These are phyloP conservation scores for Rhingia campestris DNA, from an alignment of 2,888 invertebrate species.

Conservation along the genomic window DNA sequence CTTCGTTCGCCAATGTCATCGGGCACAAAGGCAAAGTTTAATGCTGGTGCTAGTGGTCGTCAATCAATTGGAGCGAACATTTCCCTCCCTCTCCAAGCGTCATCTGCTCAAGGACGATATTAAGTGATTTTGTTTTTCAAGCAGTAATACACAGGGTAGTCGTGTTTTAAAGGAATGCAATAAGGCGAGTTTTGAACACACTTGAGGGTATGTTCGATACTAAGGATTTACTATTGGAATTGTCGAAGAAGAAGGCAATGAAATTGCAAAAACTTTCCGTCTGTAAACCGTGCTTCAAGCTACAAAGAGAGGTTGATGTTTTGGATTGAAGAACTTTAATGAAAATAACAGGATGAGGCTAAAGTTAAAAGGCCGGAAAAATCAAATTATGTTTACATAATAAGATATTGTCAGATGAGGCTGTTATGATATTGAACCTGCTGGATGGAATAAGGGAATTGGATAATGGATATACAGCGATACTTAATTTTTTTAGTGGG, in stretches of 20 bases:
- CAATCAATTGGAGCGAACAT: constrained; percentile 69
- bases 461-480: not conserved
- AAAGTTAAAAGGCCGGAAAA: constrained; percentile 11
- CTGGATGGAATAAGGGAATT: not conserved
- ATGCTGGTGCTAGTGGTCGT: constrained; percentile 48
- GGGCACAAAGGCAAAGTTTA: constrained; percentile 63
- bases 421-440: not conserved
- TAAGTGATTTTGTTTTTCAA: constrained; percentile 70
- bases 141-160: constrained; percentile 44
- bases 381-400: constrained; percentile 17
- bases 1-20: constrained; percentile 63
- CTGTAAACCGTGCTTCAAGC: constrained; percentile 27
- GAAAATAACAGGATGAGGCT: constrained; percentile 8
- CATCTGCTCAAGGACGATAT: constrained; percentile 67
- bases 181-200: constrained; percentile 55
- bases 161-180: constrained; percentile 63
- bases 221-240: constrained; percentile 20
- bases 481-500: not conserved
- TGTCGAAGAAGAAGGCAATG: not conserved
- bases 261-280: constrained; percentile 11
- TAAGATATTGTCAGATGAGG: not conserved
- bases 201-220: constrained; percentile 46
- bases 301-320: constrained; percentile 39
- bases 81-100: constrained; percentile 54
- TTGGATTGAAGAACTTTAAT: constrained; percentile 19